Evolutionary conservation across 2,888 invertebrate genomes (phyloP).

Genomic region (Sarcophaga variegata): DNA sequence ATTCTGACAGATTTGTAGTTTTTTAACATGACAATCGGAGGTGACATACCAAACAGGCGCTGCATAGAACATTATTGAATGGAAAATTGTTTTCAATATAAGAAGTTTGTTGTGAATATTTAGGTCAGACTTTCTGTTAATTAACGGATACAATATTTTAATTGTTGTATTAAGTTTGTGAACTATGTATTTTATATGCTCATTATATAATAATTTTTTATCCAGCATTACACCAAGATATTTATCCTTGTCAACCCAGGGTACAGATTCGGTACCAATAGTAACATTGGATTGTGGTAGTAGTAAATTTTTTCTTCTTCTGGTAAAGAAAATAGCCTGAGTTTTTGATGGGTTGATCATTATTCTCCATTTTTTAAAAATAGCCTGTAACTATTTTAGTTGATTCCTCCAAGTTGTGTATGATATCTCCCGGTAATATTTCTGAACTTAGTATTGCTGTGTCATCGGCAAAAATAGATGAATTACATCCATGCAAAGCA

Average conservation of each 20-base stretch:
- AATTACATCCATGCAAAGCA: neutral
- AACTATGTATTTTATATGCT: too few relatives aligned
- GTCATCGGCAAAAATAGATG: neutral
- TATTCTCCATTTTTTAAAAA: neutral
- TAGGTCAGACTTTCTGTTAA: too few relatives aligned
- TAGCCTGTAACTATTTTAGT: neutral
- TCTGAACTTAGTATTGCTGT: neutral
- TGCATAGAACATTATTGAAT: neutral
- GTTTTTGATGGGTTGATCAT: constrained; percentile 7
- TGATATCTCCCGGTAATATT: neutral
- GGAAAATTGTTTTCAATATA: too few relatives aligned
- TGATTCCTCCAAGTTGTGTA: neutral
- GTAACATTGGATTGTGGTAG: too few relatives aligned
- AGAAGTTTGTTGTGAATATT: too few relatives aligned
- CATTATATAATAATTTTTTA: too few relatives aligned
- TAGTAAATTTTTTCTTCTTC: too few relatives aligned
- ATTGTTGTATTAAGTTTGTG: too few relatives aligned
- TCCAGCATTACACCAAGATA: too few relatives aligned
- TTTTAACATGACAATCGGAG: neutral
- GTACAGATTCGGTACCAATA: too few relatives aligned
- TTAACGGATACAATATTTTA: too few relatives aligned
- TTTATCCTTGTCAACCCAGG: too few relatives aligned
- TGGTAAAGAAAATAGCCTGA: neutral
- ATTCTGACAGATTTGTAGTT: neutral
- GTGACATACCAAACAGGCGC: neutral